phyloP scores from a whole-genome alignment of 2,113 vertebrate species.

The Anhinga rufa region DNA sequence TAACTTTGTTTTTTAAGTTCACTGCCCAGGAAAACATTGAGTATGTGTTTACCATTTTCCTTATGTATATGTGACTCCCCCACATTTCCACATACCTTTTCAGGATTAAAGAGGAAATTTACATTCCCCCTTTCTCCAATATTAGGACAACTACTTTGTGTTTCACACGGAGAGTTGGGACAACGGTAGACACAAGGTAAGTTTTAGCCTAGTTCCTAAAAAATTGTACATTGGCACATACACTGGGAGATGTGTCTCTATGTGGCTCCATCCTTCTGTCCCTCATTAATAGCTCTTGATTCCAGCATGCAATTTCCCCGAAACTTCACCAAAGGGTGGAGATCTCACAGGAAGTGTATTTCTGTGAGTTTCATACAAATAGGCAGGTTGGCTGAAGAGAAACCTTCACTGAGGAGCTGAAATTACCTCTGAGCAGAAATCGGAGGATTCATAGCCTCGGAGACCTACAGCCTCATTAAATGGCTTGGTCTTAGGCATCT shows the following conservation, averaged over 20 bases:
- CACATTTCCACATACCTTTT: background rate
- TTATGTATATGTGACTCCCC: background rate
- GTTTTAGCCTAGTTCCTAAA: background rate
- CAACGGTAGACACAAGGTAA: background rate
- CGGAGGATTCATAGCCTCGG: background rate
- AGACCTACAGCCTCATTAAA: background rate
- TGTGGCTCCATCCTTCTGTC: background rate
- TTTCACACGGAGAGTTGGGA: rapidly evolving
- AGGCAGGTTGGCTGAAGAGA: background rate
- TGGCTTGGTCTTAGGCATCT: background rate
- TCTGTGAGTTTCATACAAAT: background rate
- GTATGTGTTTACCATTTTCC: background rate
- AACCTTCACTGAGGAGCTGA: background rate
- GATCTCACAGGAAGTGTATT: background rate
- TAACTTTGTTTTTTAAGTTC: background rate
- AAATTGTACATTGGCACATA: background rate
- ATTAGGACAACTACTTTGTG: background rate
- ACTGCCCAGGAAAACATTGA: background rate
- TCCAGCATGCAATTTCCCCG: background rate
- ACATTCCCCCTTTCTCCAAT: background rate
- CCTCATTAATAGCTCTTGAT: background rate
- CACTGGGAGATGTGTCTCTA: background rate
- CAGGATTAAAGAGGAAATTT: background rate
- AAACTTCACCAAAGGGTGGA: background rate
- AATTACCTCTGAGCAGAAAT: background rate